Evolutionary conservation across 92 coral and sea anemone genomes (phyloP).

Genomic region (Umimayanthus kanabou): DNA sequence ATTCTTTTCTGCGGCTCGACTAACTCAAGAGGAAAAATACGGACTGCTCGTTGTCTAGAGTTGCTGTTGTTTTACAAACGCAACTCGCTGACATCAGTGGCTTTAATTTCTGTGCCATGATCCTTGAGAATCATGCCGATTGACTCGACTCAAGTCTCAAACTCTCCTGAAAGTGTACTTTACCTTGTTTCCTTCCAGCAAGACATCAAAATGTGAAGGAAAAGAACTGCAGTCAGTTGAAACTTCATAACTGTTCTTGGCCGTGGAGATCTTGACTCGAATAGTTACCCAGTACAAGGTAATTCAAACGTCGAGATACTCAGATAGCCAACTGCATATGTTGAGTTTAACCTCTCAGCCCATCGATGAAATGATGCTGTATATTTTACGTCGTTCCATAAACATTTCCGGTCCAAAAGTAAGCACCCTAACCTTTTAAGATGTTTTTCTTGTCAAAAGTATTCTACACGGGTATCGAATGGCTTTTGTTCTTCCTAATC

Average conservation of each 20-base stretch:
- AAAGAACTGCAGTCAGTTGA: not conserved
- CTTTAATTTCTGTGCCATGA: not conserved
- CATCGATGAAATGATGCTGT: not conserved
- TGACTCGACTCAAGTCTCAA: not conserved
- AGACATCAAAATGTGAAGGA: not conserved
- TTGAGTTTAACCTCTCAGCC: not conserved
- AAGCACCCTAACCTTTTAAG: not conserved
- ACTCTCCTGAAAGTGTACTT: not conserved
- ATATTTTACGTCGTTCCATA: not conserved
- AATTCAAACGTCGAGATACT: too few species aligned
- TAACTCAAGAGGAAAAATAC: too few species aligned
- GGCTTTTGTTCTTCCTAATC: too few species aligned
- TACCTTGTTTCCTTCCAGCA: not conserved
- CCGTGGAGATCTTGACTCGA: not conserved
- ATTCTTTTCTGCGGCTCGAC: too few species aligned
- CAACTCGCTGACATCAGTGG: too few species aligned
- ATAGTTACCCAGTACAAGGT: not conserved
- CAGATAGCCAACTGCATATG: not conserved
- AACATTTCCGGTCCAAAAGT: constrained; percentile 2
- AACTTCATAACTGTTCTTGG: not conserved
- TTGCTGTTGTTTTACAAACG: too few species aligned
- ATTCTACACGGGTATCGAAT: not conserved
- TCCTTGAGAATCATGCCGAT: not conserved
- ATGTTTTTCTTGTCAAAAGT: not conserved
- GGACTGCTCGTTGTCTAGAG: too few species aligned